These are phyloP conservation scores for Eupithecia insigniata DNA, from an alignment of 2,888 invertebrate species.

Conservation along the genomic window DNA sequence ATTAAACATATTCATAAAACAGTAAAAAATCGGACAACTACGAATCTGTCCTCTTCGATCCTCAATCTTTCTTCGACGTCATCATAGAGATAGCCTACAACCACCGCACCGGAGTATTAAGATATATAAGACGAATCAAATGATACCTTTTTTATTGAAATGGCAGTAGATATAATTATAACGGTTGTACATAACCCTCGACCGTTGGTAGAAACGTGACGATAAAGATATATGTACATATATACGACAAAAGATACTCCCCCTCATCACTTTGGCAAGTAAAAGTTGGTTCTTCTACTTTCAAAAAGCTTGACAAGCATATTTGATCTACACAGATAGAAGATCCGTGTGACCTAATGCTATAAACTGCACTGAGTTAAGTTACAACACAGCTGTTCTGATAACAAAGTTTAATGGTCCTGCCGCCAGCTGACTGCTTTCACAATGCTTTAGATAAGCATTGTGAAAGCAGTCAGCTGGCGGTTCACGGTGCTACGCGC, in stretches of 20 bases:
- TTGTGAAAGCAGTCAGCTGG: background rate
- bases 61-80: too few species aligned
- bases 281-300: background rate
- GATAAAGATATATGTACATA: too few species aligned
- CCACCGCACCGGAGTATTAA: too few species aligned
- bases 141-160: too few species aligned
- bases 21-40: background rate
- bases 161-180: too few species aligned
- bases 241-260: too few species aligned
- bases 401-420: conserved; percentile 18
- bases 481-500: conserved; percentile 7
- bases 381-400: conserved; percentile 17
- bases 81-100: too few species aligned
- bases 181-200: too few species aligned
- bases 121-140: too few species aligned
- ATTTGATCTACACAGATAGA: background rate
- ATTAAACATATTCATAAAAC: background rate
- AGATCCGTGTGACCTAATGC: background rate
- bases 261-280: too few species aligned
- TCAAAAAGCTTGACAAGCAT: background rate
- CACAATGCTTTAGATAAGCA: background rate
- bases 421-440: background rate
- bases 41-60: too few species aligned
- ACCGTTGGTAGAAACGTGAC: too few species aligned
- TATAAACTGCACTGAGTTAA: conserved; percentile 2